Evolutionary conservation across 2,113 vertebrate species (phyloP), one percentile per base, ranked within the genome.

Genomic region (Rhineura floridana): DNA sequence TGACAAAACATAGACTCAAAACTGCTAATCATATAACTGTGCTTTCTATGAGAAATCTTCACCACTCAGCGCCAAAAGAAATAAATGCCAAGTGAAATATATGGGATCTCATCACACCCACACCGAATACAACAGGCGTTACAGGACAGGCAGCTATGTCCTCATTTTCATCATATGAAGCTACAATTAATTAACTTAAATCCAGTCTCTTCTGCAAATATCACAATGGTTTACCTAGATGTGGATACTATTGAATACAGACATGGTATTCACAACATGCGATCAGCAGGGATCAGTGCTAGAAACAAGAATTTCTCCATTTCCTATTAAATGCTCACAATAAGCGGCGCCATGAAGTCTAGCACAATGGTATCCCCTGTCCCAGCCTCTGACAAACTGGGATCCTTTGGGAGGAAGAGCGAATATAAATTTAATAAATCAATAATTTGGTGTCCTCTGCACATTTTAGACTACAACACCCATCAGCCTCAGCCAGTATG

Each of bases 21-120:
- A 42, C 42, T 67, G 13, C 39, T 69, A 42, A 62, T 87, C 25
- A 42, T 4, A 2, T 39, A 1, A 28, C 30, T n/a, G 78, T 67
- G 85, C 25, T 50, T 88, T 87, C 78, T 69, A 81, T 87, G 13
- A 81, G 75, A 12, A 72, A 12, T 52, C 70, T 62, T 33, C 9
- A 23, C 69, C 39, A 21, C 12, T 59, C 55, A 59, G 55, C 19
- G 55, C 55, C 55, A 59, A 59, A 59, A 19, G 55, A 36, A 36
- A n/a, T 73, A 25, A 36, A 0, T 80, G 63, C 28, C 55, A 46
- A 82, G 5, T 28, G 5, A 82, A 65, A 25, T 81, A 81, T 63
- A 62, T 25, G 52, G 79, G 23, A 42, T 63, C 42, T 23, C 4
- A 12, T 23, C 79, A 81, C 52, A 62, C 17, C 77, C 25, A 15